A percentile compares a stretch with the other conserved stretches of the same genome.
phyloP scores from a whole-genome alignment of 2,113 vertebrate genomes.

The Erythrocercus mccallii region DNA sequence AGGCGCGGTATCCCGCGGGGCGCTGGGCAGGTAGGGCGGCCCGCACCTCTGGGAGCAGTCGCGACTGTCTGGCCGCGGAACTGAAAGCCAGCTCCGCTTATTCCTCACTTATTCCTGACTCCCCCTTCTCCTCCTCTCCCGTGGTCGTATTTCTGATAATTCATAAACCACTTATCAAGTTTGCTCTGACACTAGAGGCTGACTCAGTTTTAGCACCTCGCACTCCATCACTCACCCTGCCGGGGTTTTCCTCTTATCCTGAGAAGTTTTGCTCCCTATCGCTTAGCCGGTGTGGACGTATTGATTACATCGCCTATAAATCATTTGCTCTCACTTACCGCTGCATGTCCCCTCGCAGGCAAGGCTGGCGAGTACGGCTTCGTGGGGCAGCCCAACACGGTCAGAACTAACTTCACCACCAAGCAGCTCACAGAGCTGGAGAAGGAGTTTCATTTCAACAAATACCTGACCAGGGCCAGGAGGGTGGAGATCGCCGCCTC shows the following conservation, averaged over 20 bases:
- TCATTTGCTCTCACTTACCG: background rate
- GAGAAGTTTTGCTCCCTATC: slow-evolving; percentile 19
- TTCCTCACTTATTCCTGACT: background rate
- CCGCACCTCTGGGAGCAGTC: background rate
- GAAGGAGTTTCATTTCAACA: slow-evolving; percentile 99
- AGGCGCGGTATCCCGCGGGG: background rate
- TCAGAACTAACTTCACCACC: slow-evolving; percentile 97
- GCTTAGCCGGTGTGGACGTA: slow-evolving; percentile 22
- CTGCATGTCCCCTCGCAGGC: slow-evolving; percentile 71
- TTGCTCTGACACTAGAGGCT: slow-evolving; percentile 37
- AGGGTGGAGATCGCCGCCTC: slow-evolving; percentile 95
- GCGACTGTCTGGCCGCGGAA: background rate
- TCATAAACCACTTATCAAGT: slow-evolving; percentile 61
- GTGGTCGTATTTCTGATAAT: slow-evolving; percentile 48
- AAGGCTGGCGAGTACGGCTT: slow-evolving; percentile 95
- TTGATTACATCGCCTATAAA: slow-evolving; percentile 24
- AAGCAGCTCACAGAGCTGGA: slow-evolving; percentile 97
- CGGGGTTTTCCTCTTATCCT: background rate
- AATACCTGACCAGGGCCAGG: slow-evolving; percentile 93
- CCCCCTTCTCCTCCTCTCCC: background rate
- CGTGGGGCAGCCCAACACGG: slow-evolving; percentile 88
- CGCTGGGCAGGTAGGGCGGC: background rate
- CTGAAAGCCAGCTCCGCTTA: background rate
- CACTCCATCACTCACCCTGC: slow-evolving; percentile 60
- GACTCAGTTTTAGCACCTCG: slow-evolving; percentile 52